A percentile compares a stretch with the other conserved stretches of the same genome.
phyloP scores from a whole-genome alignment of 1,140 invertebrate genomes.

The Trichonephila clavata region DNA sequence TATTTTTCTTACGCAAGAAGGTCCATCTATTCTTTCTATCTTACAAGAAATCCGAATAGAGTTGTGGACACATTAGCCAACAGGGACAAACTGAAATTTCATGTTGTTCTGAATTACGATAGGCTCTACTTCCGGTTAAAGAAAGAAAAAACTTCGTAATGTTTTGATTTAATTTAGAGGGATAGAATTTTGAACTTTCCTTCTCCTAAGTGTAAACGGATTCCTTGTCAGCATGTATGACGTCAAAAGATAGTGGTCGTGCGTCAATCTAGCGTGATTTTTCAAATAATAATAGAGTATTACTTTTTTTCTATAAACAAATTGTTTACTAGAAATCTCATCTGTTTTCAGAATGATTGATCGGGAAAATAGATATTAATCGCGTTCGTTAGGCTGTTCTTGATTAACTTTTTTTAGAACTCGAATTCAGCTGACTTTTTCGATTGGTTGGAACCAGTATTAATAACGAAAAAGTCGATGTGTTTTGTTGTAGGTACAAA shows the following conservation, averaged over 20 bases:
- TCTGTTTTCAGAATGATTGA: not conserved
- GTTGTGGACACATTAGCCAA: not conserved
- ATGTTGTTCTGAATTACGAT: slow-evolving; percentile 6
- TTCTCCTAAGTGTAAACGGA: not conserved
- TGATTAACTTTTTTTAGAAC: not conserved
- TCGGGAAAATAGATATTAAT: not conserved
- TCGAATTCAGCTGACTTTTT: too few relatives aligned
- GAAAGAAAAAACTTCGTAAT: not conserved
- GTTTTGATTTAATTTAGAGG: not conserved
- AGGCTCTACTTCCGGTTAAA: not conserved
- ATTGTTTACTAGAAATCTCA: not conserved
- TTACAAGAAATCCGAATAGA: not conserved
- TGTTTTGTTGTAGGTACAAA: too few relatives aligned
- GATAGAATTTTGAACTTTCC: not conserved
- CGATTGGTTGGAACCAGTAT: too few relatives aligned
- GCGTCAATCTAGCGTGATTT: not conserved
- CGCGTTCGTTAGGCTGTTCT: not conserved
- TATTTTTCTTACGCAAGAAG: not conserved
- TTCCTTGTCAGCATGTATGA: not conserved
- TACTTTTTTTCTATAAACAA: not conserved
- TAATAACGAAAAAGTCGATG: too few relatives aligned
- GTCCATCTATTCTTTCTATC: not conserved
- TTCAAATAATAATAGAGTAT: not conserved
- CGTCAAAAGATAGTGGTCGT: not conserved
- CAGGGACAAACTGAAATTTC: not conserved